phyloP scores from a whole-genome alignment of 2,888 invertebrate genomes.

The Dynastes hyllus region DNA sequence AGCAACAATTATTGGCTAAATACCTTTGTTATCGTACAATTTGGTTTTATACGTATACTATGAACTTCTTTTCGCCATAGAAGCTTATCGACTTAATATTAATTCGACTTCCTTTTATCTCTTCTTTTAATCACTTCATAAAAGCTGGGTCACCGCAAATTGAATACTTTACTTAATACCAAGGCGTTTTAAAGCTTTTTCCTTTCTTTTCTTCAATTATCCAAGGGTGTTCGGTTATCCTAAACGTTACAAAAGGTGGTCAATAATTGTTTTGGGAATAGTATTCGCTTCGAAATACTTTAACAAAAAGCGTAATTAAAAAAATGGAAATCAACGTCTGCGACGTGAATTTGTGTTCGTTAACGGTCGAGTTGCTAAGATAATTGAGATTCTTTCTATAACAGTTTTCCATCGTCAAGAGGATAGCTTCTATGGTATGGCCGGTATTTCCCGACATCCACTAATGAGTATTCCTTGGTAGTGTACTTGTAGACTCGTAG shows the following conservation, averaged over 20 bases:
- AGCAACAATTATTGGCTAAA: no score
- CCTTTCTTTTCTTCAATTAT: slow-evolving; percentile 16
- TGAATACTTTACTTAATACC: slow-evolving; percentile 3
- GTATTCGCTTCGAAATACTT: slow-evolving; percentile 27
- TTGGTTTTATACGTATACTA: no score
- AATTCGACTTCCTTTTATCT: neutral
- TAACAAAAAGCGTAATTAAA: slow-evolving; percentile 43
- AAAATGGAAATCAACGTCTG: slow-evolving; percentile 41
- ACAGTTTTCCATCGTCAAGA: slow-evolving; percentile 21
- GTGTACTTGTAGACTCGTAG: neutral
- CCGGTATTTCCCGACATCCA: slow-evolving; percentile 26
- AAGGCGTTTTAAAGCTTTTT: neutral
- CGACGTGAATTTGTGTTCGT: slow-evolving; percentile 42
- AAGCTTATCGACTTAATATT: neutral
- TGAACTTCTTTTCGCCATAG: no score
- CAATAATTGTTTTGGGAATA: slow-evolving; percentile 34
- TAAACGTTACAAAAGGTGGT: slow-evolving; percentile 19
- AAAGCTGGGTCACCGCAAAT: neutral
- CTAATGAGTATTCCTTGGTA: slow-evolving; percentile 27
- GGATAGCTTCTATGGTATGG: slow-evolving; percentile 12
- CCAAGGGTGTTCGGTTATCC: neutral
- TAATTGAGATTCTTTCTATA: slow-evolving; percentile 44
- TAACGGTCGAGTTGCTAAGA: slow-evolving; percentile 37
- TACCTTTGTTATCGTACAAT: no score
- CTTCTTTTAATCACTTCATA: neutral